Evolutionary conservation across 2,888 invertebrate genomes (phyloP).

Genomic region (Xylota segnis): DNA sequence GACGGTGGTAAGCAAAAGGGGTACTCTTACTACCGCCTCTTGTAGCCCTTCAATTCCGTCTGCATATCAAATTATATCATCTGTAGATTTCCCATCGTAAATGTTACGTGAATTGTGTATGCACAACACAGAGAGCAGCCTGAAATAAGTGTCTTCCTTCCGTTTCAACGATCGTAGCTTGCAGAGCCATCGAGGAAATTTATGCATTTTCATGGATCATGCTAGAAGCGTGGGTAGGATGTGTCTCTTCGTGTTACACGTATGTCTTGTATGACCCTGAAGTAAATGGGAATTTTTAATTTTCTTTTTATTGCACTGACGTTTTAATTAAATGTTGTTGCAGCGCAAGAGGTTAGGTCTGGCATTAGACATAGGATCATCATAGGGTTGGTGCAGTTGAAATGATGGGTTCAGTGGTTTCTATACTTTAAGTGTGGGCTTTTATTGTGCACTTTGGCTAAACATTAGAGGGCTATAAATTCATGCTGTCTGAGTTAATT

Average conservation of each 20-base stretch:
- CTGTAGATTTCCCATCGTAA: conserved; percentile 74
- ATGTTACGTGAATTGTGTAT: conserved; percentile 59
- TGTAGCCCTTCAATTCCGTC: conserved; percentile 57
- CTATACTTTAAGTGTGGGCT: conserved; percentile 42
- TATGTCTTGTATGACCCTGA: conserved; percentile 34
- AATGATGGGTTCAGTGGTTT: conserved; percentile 71
- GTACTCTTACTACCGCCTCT: conserved; percentile 23
- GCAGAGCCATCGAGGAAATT: conserved; percentile 52
- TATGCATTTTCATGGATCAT: conserved; percentile 75
- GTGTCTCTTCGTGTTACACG: conserved; percentile 68
- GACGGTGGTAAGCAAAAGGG: neutral
- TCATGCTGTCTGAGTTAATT: conserved; percentile 20
- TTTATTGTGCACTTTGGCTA: conserved; percentile 25
- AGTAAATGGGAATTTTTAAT: conserved; percentile 45
- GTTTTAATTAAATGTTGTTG: conserved; percentile 65
- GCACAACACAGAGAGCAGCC: conserved; percentile 45
- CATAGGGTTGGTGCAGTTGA: conserved; percentile 28
- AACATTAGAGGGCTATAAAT: conserved; percentile 53
- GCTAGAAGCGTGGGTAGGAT: conserved; percentile 75
- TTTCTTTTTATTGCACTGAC: conserved; percentile 47
- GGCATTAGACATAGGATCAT: conserved; percentile 16
- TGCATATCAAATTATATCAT: conserved; percentile 77
- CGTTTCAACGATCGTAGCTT: conserved; percentile 35
- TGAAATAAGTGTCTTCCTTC: conserved; percentile 71
- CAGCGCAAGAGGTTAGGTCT: conserved; percentile 18